These are phyloP conservation scores for Guaruba guarouba DNA, from an alignment of 2,113 vertebrate genomes.

Conservation along the genomic window DNA sequence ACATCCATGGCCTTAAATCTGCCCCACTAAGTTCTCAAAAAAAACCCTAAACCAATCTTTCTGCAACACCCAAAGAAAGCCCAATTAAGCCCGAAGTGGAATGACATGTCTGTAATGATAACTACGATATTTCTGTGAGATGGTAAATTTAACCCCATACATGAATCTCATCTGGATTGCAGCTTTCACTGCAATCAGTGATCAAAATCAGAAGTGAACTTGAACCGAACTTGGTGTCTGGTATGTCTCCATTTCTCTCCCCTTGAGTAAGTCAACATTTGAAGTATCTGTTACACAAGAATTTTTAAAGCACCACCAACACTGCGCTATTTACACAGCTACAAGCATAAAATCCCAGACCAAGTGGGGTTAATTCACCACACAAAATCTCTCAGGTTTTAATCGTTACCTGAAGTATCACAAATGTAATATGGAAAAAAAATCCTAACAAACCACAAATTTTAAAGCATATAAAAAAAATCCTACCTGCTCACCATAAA, in stretches of 20 bases:
- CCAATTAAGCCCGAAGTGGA: background rate
- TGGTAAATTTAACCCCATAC: background rate
- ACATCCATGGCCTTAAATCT: background rate
- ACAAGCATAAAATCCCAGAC: constrained; percentile 49
- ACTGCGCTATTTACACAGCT: constrained; percentile 46
- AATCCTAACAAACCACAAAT: constrained; percentile 25
- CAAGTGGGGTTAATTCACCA: constrained; percentile 52
- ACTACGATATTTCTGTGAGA: background rate
- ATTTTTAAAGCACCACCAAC: constrained; percentile 36
- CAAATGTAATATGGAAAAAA: constrained; percentile 54
- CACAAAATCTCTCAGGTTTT: constrained; percentile 52
- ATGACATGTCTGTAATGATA: background rate
- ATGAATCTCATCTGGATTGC: background rate
- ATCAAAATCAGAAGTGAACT: constrained; percentile 74
- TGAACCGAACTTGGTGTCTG: constrained; percentile 64
- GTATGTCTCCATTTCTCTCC: constrained; percentile 68
- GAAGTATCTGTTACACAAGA: constrained; percentile 66
- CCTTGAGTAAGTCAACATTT: constrained; percentile 71
- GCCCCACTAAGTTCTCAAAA: background rate
- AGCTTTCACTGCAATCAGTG: constrained; percentile 30
- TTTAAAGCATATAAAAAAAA: constrained; percentile 43
- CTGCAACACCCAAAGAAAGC: background rate
- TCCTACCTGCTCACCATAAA: constrained; percentile 49
- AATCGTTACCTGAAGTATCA: constrained; percentile 63
- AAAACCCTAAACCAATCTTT: background rate